A percentile compares a stretch with the other conserved stretches of the same genome.
Evolutionary conservation across 2,888 invertebrate species (phyloP).

Genomic region (Nephrocerus scutellatus): DNA sequence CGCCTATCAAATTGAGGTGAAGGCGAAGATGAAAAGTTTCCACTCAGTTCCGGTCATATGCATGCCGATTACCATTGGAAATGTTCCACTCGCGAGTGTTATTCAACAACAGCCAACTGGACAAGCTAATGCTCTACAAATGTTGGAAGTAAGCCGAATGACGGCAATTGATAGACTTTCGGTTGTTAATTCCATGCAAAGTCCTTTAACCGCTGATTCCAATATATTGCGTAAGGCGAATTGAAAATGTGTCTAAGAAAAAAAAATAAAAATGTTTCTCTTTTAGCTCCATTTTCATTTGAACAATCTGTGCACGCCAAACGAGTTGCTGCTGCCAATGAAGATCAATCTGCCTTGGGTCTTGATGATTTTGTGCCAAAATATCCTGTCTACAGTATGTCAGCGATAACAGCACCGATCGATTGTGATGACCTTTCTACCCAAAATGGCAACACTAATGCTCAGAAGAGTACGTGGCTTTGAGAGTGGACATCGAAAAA

Average conservation of each 20-base stretch:
- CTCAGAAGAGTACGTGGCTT: constrained; percentile 27
- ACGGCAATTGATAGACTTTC: no score
- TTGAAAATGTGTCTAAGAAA: neutral
- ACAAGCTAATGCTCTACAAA: no score
- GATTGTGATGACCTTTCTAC: constrained; percentile 7
- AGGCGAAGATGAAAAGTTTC: constrained; percentile 31
- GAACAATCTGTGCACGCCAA: constrained; percentile 36
- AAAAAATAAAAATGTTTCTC: no score
- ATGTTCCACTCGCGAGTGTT: constrained; percentile 33
- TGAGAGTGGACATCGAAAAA: no score
- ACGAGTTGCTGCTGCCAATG: constrained; percentile 19
- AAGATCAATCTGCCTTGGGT: constrained; percentile 31
- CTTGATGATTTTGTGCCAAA: constrained; percentile 38
- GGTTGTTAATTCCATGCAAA: constrained; percentile 7
- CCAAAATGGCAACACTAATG: constrained; percentile 13
- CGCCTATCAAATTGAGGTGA: constrained; percentile 36
- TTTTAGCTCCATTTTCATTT: constrained; percentile 39
- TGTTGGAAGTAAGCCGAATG: no score
- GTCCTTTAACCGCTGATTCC: constrained; percentile 9
- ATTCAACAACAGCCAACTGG: constrained; percentile 28
- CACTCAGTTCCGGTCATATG: constrained; percentile 30
- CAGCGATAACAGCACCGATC: constrained; percentile 23
- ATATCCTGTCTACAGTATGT: constrained; percentile 41
- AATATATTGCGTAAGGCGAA: constrained; percentile 15
- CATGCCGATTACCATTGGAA: constrained; percentile 42